Base-by-base conservation (phyloP, 2,888 invertebrate species). In the Himalopsyche tibetana region DNA sequence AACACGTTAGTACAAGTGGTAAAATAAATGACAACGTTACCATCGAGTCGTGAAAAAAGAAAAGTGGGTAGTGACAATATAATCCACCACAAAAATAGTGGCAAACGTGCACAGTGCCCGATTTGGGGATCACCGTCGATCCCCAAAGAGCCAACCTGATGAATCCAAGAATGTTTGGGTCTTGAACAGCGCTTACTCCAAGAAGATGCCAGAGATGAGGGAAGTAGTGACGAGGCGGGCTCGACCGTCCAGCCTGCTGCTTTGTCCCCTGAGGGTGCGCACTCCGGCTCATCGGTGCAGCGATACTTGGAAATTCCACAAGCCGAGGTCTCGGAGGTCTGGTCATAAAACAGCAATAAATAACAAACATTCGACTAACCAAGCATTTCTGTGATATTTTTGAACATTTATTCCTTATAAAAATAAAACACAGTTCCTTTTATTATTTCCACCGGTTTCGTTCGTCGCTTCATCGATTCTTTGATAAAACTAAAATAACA, bases 181-280 rank as follows among this genome's bases (percentile, higher is more conserved):
- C 40, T 84, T 89, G 87, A 89, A 88, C 87, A 87, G 84, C 84
- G 88, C 56, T 5, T 74, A 74, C 38, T 74, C 74, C 74, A 74
- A 74, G 74, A 74, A 74, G 74, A 74, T 74, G 88, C 85, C 84
- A 87, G 85, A 81, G 74, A 74, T 74, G 74, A 19, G 74, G 74
- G 74, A 74, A 36, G 74, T 74, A 15, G 74, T 74, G 28, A 56
- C 55, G 83, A 42, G 88, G 51, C 42, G 82, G 51, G 82, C 82
- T 9, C 87, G 88, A 80, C 93, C 93, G 9, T 93, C 93, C 87
- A 93, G 93, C 90, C 89, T 93, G 89, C 87, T 93, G 81, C 87
- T 93, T 79, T 93, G 93, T 88, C 93, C 92, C 1, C 92, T 93
- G 0, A 91, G 91, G 84, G 92, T 93, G 12, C 93, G 93, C 85